Evolutionary conservation across 2,888 invertebrate genomes (phyloP).

Genomic region (Synanthedon myopaeformis): DNA sequence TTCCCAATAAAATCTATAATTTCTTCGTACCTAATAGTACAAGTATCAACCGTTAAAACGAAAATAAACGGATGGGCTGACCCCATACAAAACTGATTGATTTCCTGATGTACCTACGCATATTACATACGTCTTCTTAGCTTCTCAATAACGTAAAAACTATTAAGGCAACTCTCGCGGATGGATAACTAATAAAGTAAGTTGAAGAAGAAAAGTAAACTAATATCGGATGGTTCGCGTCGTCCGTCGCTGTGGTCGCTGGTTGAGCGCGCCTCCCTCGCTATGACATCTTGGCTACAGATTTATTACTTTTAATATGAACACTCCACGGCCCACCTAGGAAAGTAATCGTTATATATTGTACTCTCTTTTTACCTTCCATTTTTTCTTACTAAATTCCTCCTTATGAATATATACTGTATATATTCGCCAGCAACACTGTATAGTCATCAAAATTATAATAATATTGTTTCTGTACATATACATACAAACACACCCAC

Average conservation of each 20-base stretch:
- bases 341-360: constrained; percentile 28
- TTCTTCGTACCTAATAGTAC: too few species aligned
- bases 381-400: too few species aligned
- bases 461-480: too few species aligned
- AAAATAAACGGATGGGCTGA: too few species aligned
- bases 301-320: constrained; percentile 66
- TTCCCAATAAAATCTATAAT: too few species aligned
- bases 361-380: constrained; percentile 9
- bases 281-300: constrained; percentile 39
- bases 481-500: not conserved
- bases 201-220: constrained; percentile 70
- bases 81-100: too few species aligned
- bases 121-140: constrained; percentile 29
- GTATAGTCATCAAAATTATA: too few species aligned
- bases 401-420: too few species aligned
- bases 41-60: too few species aligned
- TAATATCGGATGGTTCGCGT: constrained; percentile 63
- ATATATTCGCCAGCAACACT: too few species aligned
- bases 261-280: constrained; percentile 9
- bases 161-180: constrained; percentile 52
- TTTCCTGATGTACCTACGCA: constrained; percentile 1
- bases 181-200: constrained; percentile 67
- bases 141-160: constrained; percentile 60
- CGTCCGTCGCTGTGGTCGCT: constrained; percentile 32
- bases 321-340: constrained; percentile 28